Evolutionary conservation across 1,140 invertebrate species (phyloP).

Genomic region (Littorina saxatilis): DNA sequence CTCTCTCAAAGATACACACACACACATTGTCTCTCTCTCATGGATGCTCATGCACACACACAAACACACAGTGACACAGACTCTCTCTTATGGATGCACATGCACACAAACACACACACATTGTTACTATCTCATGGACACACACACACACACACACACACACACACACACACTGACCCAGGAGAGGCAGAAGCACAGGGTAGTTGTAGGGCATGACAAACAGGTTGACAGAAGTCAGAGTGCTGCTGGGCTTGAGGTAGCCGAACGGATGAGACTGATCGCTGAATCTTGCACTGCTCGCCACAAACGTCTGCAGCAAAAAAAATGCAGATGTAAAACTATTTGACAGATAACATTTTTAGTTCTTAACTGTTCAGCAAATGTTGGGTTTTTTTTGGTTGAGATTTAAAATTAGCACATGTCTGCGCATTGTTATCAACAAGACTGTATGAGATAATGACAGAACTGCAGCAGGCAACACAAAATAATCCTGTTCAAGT

Average conservation of each 20-base stretch:
- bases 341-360: too few relatives aligned
- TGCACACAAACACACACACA: background rate
- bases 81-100: background rate
- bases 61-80: background rate
- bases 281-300: slow-evolving; percentile 90
- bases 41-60: background rate
- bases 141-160: slow-evolving; percentile 1
- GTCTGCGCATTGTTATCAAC: too few relatives aligned
- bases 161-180: slow-evolving; percentile 76
- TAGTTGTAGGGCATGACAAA: slow-evolving; percentile 99
- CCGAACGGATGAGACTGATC: slow-evolving; percentile 96
- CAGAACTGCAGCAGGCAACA: too few relatives aligned
- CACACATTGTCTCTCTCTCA: background rate
- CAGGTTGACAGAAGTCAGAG: slow-evolving; percentile 94
- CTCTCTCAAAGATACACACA: background rate
- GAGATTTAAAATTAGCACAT: too few relatives aligned
- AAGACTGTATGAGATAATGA: too few relatives aligned
- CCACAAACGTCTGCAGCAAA: slow-evolving; percentile 89
- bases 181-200: slow-evolving; percentile 92
- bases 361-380: too few relatives aligned
- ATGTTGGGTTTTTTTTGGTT: too few relatives aligned
- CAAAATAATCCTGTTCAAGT: too few relatives aligned
- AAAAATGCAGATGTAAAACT: too few relatives aligned
- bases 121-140: too few relatives aligned
- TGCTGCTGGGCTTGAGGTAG: slow-evolving; percentile 97